Evolutionary conservation across 2,888 invertebrate genomes (phyloP).

Genomic region (Argynnis bischoffii): DNA sequence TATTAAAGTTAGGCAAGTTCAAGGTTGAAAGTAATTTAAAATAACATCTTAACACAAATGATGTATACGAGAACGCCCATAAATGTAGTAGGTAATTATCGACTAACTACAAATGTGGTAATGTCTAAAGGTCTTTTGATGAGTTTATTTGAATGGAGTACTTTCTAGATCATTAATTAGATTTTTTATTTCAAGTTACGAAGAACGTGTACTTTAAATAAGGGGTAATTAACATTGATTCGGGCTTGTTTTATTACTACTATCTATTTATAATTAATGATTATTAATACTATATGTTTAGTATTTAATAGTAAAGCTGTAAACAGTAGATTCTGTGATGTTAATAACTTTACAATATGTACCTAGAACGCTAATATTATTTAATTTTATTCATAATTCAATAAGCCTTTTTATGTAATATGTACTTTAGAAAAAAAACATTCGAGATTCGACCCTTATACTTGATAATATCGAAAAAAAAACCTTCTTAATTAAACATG

Average conservation of each 20-base stretch:
- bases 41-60: constrained; percentile 79
- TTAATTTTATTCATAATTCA: too few relatives aligned
- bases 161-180: constrained; percentile 60
- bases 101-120: constrained; percentile 68
- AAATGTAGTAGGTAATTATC: constrained; percentile 71
- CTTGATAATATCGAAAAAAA: not conserved
- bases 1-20: constrained; percentile 58
- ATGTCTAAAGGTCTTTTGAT: constrained; percentile 72
- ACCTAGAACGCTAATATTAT: too few relatives aligned
- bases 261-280: not conserved
- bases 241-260: not conserved
- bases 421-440: not conserved
- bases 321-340: too few relatives aligned
- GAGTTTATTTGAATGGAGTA: constrained; percentile 63
- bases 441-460: not conserved
- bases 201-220: constrained; percentile 22
- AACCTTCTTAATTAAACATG: constrained; percentile 15
- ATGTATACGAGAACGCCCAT: constrained; percentile 77
- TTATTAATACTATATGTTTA: not conserved
- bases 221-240: constrained; percentile 18
- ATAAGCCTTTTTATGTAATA: too few relatives aligned
- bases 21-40: constrained; percentile 54
- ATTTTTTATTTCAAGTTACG: constrained; percentile 43
- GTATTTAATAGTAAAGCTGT: too few relatives aligned
- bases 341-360: too few relatives aligned